Conservation (phyloP, 2,797 vertebrate genomes). For the Buphagus erythrorhynchus region DNA sequence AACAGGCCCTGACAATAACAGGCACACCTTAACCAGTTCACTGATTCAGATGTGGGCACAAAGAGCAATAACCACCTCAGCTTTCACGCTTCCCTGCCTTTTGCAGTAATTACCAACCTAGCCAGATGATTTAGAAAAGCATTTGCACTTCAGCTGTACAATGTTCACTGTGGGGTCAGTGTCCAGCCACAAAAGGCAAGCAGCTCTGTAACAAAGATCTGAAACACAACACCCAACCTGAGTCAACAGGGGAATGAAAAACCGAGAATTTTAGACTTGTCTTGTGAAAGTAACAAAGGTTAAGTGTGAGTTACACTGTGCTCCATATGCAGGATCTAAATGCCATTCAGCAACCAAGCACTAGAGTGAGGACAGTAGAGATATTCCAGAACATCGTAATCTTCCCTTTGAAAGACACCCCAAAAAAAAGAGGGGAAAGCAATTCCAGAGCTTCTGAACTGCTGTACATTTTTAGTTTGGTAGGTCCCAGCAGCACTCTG, state of each 20-base stretch:
- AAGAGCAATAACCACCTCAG: not conserved
- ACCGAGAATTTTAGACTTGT: not conserved
- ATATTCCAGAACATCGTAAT: not conserved
- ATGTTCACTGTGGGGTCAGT: not conserved
- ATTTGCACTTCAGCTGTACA: not conserved
- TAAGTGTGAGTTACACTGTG: not conserved
- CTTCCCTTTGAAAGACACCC: not conserved
- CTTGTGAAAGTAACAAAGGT: not conserved
- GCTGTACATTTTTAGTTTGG: not conserved
- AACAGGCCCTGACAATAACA: not conserved
- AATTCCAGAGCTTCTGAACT: not conserved
- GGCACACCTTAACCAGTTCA: not conserved
- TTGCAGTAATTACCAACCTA: not conserved
- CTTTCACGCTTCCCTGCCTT: not conserved
- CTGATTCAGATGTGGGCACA: not conserved
- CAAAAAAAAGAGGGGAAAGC: not conserved
- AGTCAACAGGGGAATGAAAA: not conserved
- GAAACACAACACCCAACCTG: not conserved
- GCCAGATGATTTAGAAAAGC: not conserved
- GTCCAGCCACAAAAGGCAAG: not conserved
- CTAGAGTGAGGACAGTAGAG: not conserved
- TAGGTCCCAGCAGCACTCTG: not conserved
- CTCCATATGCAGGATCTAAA: not conserved
- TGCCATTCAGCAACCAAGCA: not conserved
- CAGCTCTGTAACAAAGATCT: not conserved